Evolutionary conservation across 2,113 vertebrate genomes (phyloP).

Genomic region (Heliornis fulica): DNA sequence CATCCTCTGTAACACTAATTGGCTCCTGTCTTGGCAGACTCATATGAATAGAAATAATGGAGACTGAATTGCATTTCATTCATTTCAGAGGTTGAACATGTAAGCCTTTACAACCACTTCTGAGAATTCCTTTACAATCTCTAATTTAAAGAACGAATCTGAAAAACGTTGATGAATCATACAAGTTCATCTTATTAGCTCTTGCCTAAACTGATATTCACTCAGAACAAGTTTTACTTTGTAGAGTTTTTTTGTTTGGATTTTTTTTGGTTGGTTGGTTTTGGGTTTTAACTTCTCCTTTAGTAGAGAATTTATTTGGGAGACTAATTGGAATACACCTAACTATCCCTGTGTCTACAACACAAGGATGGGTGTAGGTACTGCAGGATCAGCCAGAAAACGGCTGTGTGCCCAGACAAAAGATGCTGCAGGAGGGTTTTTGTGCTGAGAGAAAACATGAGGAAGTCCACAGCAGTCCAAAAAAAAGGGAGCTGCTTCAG

Average conservation of each 20-base stretch:
- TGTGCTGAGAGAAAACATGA: background rate
- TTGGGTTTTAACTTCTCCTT: background rate
- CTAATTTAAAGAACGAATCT: background rate
- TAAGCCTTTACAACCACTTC: background rate
- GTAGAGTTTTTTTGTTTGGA: no score
- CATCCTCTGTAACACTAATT: background rate
- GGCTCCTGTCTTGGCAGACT: background rate
- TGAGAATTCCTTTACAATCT: background rate
- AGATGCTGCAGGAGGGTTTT: background rate
- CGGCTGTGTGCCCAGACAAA: fast-evolving
- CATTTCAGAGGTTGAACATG: background rate
- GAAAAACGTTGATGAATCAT: background rate
- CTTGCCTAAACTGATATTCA: background rate
- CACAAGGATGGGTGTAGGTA: background rate
- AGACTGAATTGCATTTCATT: background rate
- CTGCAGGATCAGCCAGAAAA: background rate
- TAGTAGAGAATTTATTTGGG: background rate
- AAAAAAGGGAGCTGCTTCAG: background rate
- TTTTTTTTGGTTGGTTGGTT: no score
- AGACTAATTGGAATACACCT: background rate
- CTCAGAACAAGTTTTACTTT: background rate
- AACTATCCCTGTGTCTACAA: background rate
- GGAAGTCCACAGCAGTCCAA: background rate
- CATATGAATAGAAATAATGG: background rate
- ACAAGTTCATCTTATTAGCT: background rate